Conservation (phyloP, 2,113 vertebrate genomes). For the Meriones unguiculatus region DNA sequence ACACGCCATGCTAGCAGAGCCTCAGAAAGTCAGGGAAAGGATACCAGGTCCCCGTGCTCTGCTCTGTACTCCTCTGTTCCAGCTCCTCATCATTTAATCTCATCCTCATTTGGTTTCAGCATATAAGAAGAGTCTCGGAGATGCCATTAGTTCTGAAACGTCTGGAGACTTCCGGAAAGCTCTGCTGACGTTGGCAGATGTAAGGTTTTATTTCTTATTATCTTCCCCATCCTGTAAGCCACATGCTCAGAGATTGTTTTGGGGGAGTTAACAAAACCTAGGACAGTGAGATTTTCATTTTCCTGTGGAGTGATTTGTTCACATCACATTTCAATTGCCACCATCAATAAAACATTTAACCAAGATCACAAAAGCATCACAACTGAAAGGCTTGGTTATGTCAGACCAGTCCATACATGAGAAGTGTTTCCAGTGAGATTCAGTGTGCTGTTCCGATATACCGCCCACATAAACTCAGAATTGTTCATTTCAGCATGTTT, state of each 20-base stretch:
- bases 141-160: conserved; percentile 91
- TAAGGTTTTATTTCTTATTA: conserved; percentile 78
- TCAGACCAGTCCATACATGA: neutral
- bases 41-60: neutral
- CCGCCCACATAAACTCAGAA: neutral
- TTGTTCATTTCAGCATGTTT: neutral
- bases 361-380: neutral
- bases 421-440: neutral
- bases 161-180: conserved; percentile 91
- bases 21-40: neutral
- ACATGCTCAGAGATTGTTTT: neutral
- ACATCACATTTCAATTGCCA: neutral
- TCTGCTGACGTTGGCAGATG: conserved; percentile 91
- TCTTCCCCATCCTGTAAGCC: neutral
- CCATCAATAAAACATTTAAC: neutral
- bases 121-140: conserved; percentile 87
- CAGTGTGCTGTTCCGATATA: neutral
- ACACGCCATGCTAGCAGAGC: neutral
- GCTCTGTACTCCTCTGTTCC: neutral
- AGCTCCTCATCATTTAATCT: neutral
- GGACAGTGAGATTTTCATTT: neutral
- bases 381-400: neutral
- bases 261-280: neutral
- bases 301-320: neutral
- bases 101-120: conserved; percentile 79